Conservation (phyloP, 2,888 invertebrate species). For the Sesia bembeciformis region DNA sequence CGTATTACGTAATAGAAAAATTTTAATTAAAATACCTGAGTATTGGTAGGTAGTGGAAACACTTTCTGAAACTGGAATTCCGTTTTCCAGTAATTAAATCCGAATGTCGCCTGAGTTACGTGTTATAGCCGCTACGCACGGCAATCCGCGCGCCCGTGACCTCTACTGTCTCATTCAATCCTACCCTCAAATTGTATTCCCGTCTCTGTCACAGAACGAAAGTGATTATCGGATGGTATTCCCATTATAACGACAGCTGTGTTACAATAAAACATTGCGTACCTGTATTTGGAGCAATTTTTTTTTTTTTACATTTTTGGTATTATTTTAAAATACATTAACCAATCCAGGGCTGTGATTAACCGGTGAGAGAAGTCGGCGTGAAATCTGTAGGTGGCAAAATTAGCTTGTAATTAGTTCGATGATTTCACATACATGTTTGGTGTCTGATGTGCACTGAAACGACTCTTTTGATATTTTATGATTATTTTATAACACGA, state of each 20-base stretch:
- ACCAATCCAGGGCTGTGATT: no score
- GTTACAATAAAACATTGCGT: conserved; percentile 10
- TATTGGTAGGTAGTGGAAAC: neutral
- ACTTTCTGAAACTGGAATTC: conserved; percentile 6
- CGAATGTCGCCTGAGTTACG: conserved; percentile 10
- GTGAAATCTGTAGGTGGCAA: no score
- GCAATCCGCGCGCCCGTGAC: conserved; percentile 5
- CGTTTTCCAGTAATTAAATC: conserved; percentile 13
- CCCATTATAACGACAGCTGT: conserved; percentile 8
- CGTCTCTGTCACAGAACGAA: conserved; percentile 9
- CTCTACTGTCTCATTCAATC: conserved; percentile 3
- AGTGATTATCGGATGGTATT: conserved; percentile 14
- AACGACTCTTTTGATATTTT: no score
- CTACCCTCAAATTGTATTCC: neutral
- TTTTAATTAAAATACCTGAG: neutral
- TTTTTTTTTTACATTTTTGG: neutral
- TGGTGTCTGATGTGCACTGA: no score
- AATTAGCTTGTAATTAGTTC: no score
- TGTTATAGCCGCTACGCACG: conserved; percentile 17
- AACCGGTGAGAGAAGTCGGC: no score
- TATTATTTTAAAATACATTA: no score
- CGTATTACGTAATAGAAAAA: no score
- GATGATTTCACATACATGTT: no score
- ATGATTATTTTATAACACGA: no score
- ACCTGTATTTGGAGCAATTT: neutral